Evolutionary conservation across 2,113 vertebrate species (phyloP), one percentile per base, ranked within the genome.

Genomic region (Gopherus evgoodei): DNA sequence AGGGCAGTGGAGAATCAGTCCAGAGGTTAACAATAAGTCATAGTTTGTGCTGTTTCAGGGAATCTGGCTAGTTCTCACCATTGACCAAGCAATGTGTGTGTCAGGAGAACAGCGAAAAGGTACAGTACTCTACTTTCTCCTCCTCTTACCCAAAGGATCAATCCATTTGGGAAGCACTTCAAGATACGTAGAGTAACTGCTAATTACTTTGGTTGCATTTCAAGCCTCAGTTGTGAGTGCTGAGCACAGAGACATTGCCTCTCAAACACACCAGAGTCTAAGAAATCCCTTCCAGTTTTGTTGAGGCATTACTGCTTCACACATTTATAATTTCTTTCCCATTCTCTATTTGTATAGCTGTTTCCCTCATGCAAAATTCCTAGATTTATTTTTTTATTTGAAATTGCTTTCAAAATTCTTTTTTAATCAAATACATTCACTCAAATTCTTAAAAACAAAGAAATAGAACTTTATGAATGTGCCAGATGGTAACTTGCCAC

Each of bases 311-410:
- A 65, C 47, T 42, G 2, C 1, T 81, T 59, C 44, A 50, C 50
- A 13, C 19, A 3, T 10, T 4, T 79, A 5, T 79, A 21, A 10
- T 16, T 2, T 6, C 21, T 7, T 7, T 19, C 1, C 0, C 4
- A 2, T 5, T 31, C n/a, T 80, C 35, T 47, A 22, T 44, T 31
- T 38, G 3, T 11, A 16, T 6, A 44, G 52, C 17, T 1, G 8
- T 2, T 6, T 31, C 2, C 7, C 35, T 47, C 24, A 44, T 53
- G 44, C 53, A 24, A 5, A 29, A 14, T 22, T 8, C 56, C 13
- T 6, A 12, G 11, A 21, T 44, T 53, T 65, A 31, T 65, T 29
- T 49, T 49, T 49, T 59, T 11, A 17, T 14, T 11, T 38, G 49
- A 83, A 87, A 27, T 31, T 31, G 16, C 13, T 3, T 59, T 17